These are phyloP conservation scores for Pseudomugil gertrudae DNA, from an alignment of 2,797 vertebrate genomes.

Conservation along the genomic window DNA sequence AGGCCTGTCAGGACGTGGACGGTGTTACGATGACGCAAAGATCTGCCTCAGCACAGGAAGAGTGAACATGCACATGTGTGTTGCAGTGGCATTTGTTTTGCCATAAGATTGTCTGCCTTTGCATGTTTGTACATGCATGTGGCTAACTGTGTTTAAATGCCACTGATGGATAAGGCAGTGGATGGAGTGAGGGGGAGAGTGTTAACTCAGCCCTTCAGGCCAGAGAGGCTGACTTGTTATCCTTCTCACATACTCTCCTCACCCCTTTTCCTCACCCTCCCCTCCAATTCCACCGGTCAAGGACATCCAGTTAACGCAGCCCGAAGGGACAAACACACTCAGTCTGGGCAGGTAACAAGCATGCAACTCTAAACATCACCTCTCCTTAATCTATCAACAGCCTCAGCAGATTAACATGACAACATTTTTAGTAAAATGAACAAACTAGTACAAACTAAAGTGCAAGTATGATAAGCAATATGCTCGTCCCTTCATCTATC, in stretches of 20 bases:
- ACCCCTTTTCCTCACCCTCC: constrained; percentile 1
- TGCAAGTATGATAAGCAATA: constrained; percentile 18
- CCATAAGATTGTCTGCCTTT: constrained; percentile 7
- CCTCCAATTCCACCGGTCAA: constrained; percentile 52
- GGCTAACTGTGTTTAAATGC: constrained; percentile 37
- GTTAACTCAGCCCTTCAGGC: constrained; percentile 52
- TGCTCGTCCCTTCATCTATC: constrained; percentile 21
- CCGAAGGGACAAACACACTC: constrained; percentile 46
- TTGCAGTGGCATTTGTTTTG: constrained; percentile 11
- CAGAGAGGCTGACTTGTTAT: constrained; percentile 52
- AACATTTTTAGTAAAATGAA: constrained; percentile 14
- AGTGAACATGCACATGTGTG: not conserved
- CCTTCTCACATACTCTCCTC: constrained; percentile 51
- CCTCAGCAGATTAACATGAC: constrained; percentile 4
- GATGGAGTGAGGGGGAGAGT: constrained; percentile 27
- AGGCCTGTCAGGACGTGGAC: constrained; percentile 45
- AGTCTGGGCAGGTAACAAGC: constrained; percentile 39
- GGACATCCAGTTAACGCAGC: constrained; percentile 51
- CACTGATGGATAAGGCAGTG: constrained; percentile 48
- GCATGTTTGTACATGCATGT: constrained; percentile 27
- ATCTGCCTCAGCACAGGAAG: constrained; percentile 19
- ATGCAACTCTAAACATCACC: constrained; percentile 14
- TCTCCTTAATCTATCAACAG: constrained; percentile 20
- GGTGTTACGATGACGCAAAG: constrained; percentile 50
- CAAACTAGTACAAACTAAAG: constrained; percentile 32